A percentile compares a stretch with the other conserved stretches of the same genome.
Evolutionary conservation across 2,113 vertebrate species (phyloP).

Genomic region (Aptenodytes patagonicus): DNA sequence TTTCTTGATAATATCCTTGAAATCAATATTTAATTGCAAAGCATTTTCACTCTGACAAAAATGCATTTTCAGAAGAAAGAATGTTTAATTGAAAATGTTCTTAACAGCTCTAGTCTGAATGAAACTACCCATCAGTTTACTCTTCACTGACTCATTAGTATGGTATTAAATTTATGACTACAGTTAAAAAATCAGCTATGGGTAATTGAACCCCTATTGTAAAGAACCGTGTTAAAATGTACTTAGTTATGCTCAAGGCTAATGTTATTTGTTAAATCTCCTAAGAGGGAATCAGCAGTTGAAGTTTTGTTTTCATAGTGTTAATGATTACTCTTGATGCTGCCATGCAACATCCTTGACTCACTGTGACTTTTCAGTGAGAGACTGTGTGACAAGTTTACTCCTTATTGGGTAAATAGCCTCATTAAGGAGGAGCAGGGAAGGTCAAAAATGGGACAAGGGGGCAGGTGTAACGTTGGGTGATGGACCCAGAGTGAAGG

Average conservation of each 20-base stretch:
- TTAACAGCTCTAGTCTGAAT: conserved; percentile 14
- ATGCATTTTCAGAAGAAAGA: conserved; percentile 15
- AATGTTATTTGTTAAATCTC: conserved; percentile 42
- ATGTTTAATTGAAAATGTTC: conserved; percentile 16
- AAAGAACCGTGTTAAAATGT: conserved; percentile 51
- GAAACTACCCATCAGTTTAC: conserved; percentile 33
- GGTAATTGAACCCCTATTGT: conserved; percentile 50
- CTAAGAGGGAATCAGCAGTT: conserved; percentile 2
- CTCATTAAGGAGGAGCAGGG: neutral
- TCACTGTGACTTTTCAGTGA: neutral
- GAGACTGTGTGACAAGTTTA: neutral
- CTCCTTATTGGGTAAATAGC: neutral
- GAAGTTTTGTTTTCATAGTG: conserved; percentile 36
- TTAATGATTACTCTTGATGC: neutral
- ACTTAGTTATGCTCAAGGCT: conserved; percentile 32
- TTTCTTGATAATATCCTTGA: neutral
- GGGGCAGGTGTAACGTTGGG: accelerated
- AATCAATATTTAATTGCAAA: conserved; percentile 14
- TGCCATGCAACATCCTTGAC: neutral
- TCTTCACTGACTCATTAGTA: conserved; percentile 53
- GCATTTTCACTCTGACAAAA: neutral
- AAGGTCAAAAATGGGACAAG: neutral
- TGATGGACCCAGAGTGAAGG: neutral
- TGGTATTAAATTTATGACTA: conserved; percentile 48
- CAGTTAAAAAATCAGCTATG: conserved; percentile 39